phyloP scores from a whole-genome alignment of 2,113 vertebrate species.

The Eurypyga helias region DNA sequence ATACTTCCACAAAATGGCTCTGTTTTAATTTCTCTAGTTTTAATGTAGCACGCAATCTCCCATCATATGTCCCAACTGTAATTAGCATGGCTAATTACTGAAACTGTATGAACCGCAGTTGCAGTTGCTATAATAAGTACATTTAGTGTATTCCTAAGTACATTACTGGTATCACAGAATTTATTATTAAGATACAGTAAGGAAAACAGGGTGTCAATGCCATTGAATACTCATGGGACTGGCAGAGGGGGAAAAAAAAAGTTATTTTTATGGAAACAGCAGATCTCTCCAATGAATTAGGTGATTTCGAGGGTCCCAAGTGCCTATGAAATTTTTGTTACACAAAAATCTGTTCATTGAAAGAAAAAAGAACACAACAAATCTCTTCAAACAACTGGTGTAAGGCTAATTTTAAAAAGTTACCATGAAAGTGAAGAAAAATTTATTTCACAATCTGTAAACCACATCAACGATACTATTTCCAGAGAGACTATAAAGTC shows the following conservation, averaged over 20 bases:
- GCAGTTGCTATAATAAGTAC: conserved; percentile 44
- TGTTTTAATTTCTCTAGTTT: conserved; percentile 73
- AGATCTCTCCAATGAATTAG: neutral
- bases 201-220: neutral
- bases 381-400: neutral
- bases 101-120: conserved; percentile 36
- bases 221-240: neutral
- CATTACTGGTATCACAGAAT: conserved; percentile 43
- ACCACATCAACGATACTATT: neutral
- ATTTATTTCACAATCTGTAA: neutral
- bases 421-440: neutral
- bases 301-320: neutral
- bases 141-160: conserved; percentile 18
- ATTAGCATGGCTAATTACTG: conserved; percentile 71
- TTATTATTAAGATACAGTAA: neutral
- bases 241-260: neutral
- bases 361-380: neutral
- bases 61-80: conserved; percentile 57
- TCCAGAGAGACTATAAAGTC: neutral
- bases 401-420: neutral
- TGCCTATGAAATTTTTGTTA: neutral
- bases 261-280: neutral
- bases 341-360: neutral
- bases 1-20: conserved; percentile 52
- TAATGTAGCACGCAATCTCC: conserved; percentile 54